A percentile compares a stretch with the other conserved stretches of the same genome.
Conservation (phyloP, 2,113 vertebrate species). For the Oceanodroma tethys region DNA sequence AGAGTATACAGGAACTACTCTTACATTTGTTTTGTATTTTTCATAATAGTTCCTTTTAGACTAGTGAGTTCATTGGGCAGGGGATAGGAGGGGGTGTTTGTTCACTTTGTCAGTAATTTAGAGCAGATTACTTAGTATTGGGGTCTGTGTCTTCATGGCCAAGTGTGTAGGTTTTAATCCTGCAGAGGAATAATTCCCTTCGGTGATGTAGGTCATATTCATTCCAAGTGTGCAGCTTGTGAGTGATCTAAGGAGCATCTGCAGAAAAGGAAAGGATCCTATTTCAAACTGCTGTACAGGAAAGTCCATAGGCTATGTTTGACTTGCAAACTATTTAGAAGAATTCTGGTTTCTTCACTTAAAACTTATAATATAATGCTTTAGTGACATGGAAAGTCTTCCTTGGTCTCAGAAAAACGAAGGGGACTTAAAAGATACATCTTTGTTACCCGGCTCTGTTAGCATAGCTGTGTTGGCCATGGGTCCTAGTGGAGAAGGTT, state of each 20-base stretch:
- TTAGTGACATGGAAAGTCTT: background rate
- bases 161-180: background rate
- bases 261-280: background rate
- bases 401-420: background rate
- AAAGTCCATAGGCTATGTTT: background rate
- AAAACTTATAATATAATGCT: background rate
- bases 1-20: background rate
- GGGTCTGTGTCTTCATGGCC: background rate
- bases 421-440: background rate
- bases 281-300: background rate
- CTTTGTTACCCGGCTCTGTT: background rate
- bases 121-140: background rate
- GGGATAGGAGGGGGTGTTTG: background rate
- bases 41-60: background rate
- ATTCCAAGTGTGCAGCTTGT: background rate
- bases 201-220: background rate
- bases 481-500: background rate
- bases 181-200: background rate
- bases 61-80: background rate
- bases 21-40: background rate
- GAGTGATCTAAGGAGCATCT: background rate
- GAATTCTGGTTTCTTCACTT: background rate
- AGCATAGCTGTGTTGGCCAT: background rate
- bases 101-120: background rate
- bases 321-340: background rate